phyloP scores from a whole-genome alignment of 2,888 invertebrate species.

The Caenorhabditis sp. region DNA sequence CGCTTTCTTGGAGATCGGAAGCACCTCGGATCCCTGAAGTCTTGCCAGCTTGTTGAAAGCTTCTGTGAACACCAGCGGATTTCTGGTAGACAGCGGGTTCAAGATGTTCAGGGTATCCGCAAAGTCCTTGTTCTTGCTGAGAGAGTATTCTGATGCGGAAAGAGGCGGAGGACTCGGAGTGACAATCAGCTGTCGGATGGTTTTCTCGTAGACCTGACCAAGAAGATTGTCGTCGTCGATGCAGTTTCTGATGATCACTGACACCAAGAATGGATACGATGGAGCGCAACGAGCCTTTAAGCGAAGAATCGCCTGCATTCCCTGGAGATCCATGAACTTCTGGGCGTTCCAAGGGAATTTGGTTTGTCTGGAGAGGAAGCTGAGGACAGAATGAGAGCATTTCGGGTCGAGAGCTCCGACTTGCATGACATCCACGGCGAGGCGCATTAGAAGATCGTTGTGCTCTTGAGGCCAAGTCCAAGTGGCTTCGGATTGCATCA shows the following conservation, averaged over 20 bases:
- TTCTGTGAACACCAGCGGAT: slow-evolving; percentile 47
- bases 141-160: slow-evolving; percentile 16
- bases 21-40: slow-evolving; percentile 23
- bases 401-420: slow-evolving; percentile 51
- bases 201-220: slow-evolving; percentile 58
- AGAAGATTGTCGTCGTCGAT: slow-evolving; percentile 70
- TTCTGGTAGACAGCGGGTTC: slow-evolving; percentile 52
- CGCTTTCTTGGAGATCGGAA: slow-evolving; percentile 25
- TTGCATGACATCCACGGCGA: slow-evolving; percentile 10
- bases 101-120: slow-evolving; percentile 56
- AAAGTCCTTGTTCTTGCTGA: slow-evolving; percentile 63
- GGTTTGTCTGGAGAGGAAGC: slow-evolving; percentile 72
- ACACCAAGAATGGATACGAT: slow-evolving; percentile 63
- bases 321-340: slow-evolving; percentile 69
- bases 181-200: slow-evolving; percentile 51
- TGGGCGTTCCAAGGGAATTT: slow-evolving; percentile 61
- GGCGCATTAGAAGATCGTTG: too few species aligned
- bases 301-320: slow-evolving; percentile 60
- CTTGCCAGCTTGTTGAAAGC: slow-evolving; percentile 35
- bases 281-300: slow-evolving; percentile 60
- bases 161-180: neutral
- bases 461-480: too few species aligned
- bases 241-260: slow-evolving; percentile 75
- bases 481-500: too few species aligned
- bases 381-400: slow-evolving; percentile 72